A percentile compares a stretch with the other conserved stretches of the same genome.
These are phyloP conservation scores for Dipodomys merriami DNA, from an alignment of 2,113 vertebrate genomes.

Conservation along the genomic window DNA sequence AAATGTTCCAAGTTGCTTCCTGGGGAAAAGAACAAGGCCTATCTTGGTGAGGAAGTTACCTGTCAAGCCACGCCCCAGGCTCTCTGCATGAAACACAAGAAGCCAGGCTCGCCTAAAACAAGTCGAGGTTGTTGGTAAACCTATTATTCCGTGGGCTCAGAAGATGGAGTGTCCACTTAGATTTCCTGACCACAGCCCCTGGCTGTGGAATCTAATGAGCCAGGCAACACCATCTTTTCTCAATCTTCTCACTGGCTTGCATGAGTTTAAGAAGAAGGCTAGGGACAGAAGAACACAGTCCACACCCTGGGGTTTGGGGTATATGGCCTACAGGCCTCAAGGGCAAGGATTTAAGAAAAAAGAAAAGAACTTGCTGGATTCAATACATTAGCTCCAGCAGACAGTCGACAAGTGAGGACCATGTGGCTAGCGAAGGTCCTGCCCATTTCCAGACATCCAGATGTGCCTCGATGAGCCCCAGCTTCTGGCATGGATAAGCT, in stretches of 20 bases:
- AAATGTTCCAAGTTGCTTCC: background rate
- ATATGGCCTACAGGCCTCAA: background rate
- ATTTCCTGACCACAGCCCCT: background rate
- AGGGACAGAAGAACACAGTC: background rate
- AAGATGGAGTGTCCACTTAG: background rate
- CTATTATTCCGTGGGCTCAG: background rate
- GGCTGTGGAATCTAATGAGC: background rate
- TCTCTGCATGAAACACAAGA: background rate
- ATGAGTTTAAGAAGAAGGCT: background rate
- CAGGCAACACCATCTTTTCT: background rate
- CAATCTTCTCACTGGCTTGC: background rate
- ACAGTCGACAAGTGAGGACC: background rate
- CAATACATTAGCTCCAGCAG: background rate
- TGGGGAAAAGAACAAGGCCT: background rate
- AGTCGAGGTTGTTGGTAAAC: background rate
- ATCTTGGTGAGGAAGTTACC: background rate
- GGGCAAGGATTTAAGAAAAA: background rate
- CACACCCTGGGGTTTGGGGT: background rate
- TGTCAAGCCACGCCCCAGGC: background rate
- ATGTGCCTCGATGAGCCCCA: background rate
- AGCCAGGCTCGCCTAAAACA: background rate
- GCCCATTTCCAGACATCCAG: background rate
- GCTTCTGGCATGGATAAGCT: rapidly evolving
- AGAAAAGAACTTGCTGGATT: background rate
- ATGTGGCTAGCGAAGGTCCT: background rate